These are phyloP conservation scores for Aleiodes sp. DNA, from an alignment of 1,140 invertebrate species.

Conservation along the genomic window DNA sequence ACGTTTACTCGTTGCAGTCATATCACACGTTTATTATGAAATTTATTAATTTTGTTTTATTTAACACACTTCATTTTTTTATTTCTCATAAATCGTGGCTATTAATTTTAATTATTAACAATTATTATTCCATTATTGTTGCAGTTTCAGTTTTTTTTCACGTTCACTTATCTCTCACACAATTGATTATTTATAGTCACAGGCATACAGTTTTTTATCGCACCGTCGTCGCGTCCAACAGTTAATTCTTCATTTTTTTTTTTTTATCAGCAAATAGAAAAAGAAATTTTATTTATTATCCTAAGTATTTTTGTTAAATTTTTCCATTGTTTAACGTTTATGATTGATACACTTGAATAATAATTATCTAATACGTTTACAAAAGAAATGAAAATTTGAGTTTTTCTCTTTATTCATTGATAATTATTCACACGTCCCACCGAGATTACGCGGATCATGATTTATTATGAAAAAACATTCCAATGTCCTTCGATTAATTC, in stretches of 20 bases:
- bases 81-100: too few relatives aligned
- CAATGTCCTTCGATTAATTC: slow-evolving; percentile 27
- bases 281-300: not conserved
- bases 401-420: not conserved
- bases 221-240: not conserved
- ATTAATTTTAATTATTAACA: not conserved
- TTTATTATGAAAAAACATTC: slow-evolving; percentile 8
- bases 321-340: not conserved
- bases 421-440: not conserved
- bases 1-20: not conserved
- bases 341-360: not conserved
- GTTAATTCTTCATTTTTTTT: not conserved
- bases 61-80: too few relatives aligned
- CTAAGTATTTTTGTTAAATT: too few relatives aligned
- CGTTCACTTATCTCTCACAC: not conserved
- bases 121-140: slow-evolving; percentile 27
- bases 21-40: not conserved
- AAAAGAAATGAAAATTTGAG: not conserved
- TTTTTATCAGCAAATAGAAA: not conserved
- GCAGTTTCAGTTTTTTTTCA: slow-evolving; percentile 17
- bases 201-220: not conserved
- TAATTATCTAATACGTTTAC: slow-evolving; percentile 11
- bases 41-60: too few relatives aligned
- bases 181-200: not conserved
- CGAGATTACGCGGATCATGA: not conserved